phyloP scores from a whole-genome alignment of 2,113 vertebrate species.

The Salvelinus sp. region DNA sequence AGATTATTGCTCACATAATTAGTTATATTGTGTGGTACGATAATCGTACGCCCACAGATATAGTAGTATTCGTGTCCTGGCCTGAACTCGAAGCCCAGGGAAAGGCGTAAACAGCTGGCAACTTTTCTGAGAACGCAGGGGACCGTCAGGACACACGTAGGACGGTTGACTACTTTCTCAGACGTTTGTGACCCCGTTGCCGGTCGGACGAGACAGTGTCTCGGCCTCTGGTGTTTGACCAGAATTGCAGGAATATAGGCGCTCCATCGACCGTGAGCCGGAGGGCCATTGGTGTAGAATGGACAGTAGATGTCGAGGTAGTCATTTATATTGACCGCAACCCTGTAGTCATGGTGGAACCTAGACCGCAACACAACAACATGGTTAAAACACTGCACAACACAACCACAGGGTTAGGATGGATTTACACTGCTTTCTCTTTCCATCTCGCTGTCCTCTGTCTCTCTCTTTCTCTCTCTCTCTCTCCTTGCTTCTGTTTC shows the following conservation, averaged over 20 bases:
- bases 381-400: not conserved
- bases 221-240: constrained; percentile 93
- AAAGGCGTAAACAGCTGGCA: constrained; percentile 98
- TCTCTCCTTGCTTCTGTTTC: not conserved
- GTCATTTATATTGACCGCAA: constrained; percentile 96
- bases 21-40: not conserved
- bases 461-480: constrained; percentile 19
- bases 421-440: not conserved
- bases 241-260: constrained; percentile 92
- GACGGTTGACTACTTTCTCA: constrained; percentile 97
- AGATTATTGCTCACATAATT: too few species aligned
- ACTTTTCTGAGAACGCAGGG: constrained; percentile 97
- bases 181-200: constrained; percentile 90
- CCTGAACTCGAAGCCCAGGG: constrained; percentile 95
- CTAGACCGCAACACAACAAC: constrained; percentile 57
- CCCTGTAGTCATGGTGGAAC: constrained; percentile 90
- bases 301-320: constrained; percentile 98
- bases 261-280: constrained; percentile 88
- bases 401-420: not conserved
- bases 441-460: not conserved
- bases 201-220: too few species aligned
- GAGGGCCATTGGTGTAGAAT: constrained; percentile 82
- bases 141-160: constrained; percentile 86
- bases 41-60: constrained; percentile 81
- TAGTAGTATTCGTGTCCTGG: constrained; percentile 96